These are phyloP conservation scores for Drosophila suboccidentalis DNA, from an alignment of 2,888 invertebrate species.

Conservation along the genomic window DNA sequence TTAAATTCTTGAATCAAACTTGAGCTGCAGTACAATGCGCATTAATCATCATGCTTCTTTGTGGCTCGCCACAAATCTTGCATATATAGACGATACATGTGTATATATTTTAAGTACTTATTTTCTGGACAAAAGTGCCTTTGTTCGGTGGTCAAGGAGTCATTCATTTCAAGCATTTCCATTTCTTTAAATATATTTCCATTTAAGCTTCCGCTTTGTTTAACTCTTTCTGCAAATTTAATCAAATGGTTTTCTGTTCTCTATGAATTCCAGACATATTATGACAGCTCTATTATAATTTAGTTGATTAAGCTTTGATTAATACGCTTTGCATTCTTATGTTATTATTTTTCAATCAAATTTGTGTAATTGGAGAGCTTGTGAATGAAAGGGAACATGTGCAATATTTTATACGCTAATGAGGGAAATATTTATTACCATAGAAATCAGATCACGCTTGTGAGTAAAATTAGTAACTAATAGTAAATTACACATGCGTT, in stretches of 20 bases:
- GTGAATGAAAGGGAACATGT: background rate
- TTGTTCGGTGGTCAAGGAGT: constrained; percentile 39
- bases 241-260: background rate
- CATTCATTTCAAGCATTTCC: background rate
- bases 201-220: background rate
- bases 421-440: background rate
- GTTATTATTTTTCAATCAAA: background rate
- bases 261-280: background rate
- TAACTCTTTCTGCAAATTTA: background rate
- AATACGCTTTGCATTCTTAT: background rate
- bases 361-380: background rate
- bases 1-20: constrained; percentile 1
- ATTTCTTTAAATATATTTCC: background rate
- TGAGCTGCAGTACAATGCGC: constrained; percentile 15
- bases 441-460: background rate
- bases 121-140: constrained; percentile 8
- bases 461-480: background rate
- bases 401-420: background rate
- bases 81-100: constrained; percentile 1
- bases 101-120: constrained; percentile 6
- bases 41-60: constrained; percentile 41
- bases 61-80: constrained; percentile 26
- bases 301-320: background rate
- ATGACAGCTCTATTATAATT: background rate
- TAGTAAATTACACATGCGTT: background rate